These are phyloP conservation scores for Pentalonia nigronervosa DNA, from an alignment of 1,140 invertebrate species.

Conservation along the genomic window DNA sequence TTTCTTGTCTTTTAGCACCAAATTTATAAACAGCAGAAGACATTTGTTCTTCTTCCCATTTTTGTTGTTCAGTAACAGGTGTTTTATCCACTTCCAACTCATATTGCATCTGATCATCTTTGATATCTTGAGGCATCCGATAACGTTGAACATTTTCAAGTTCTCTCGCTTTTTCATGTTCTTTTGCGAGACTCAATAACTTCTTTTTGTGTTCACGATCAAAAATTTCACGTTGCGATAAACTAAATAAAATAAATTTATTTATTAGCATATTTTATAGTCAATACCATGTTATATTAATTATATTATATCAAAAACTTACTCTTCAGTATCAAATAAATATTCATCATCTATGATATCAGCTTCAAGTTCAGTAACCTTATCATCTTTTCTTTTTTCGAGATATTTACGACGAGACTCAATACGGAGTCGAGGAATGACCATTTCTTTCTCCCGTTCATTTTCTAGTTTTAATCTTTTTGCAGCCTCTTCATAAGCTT, in stretches of 20 bases:
- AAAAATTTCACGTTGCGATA: constrained; percentile 85
- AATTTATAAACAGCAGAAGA: constrained; percentile 90
- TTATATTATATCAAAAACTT: constrained; percentile 64
- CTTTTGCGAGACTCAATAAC: constrained; percentile 87
- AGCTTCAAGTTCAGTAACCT: constrained; percentile 92
- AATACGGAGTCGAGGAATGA: constrained; percentile 86
- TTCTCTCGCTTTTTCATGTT: constrained; percentile 93
- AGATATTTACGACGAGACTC: constrained; percentile 94
- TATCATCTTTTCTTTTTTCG: constrained; percentile 94
- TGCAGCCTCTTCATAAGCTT: constrained; percentile 88
- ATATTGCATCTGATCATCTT: constrained; percentile 81
- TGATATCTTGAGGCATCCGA: constrained; percentile 87
- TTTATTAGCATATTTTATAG: neutral
- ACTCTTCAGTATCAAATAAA: constrained; percentile 88
- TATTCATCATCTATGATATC: constrained; percentile 97
- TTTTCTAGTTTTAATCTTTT: constrained; percentile 88
- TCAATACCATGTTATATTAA: too few relatives aligned
- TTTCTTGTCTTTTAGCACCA: constrained; percentile 88
- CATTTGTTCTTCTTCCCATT: constrained; percentile 99
- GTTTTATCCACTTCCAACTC: constrained; percentile 85
- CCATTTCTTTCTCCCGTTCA: constrained; percentile 79
- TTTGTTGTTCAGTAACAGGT: constrained; percentile 91
- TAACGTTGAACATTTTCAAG: constrained; percentile 92
- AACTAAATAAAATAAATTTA: constrained; percentile 66
- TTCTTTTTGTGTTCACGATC: constrained; percentile 92